A percentile compares a stretch with the other conserved stretches of the same genome.
Conservation (phyloP, 2,113 vertebrate genomes). For the Pelvicachromis taeniatus region DNA sequence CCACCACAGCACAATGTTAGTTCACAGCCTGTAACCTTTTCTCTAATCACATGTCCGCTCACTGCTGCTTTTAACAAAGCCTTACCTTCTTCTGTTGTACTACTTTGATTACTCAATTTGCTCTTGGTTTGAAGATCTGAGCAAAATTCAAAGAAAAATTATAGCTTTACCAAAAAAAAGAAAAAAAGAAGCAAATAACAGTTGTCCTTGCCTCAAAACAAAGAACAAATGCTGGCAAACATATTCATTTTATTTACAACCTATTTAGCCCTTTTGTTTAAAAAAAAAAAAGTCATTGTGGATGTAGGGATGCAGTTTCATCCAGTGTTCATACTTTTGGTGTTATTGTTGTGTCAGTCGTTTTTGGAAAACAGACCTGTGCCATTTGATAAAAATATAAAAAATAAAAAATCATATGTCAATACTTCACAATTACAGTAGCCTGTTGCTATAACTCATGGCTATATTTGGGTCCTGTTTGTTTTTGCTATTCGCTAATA, state of each 20-base stretch:
- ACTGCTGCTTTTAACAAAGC: background rate
- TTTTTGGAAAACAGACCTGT: background rate
- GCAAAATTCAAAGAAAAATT: background rate
- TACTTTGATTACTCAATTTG: slow-evolving; percentile 1
- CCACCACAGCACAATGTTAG: slow-evolving; percentile 22
- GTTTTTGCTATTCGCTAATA: background rate
- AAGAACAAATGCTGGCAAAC: background rate
- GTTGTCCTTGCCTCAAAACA: background rate
- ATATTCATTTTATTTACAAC: background rate
- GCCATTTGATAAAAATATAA: background rate
- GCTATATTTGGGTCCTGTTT: background rate
- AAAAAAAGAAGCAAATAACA: background rate
- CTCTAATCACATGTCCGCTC: slow-evolving; percentile 5
- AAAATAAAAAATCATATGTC: background rate
- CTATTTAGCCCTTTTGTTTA: background rate
- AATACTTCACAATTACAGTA: background rate
- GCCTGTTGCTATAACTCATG: background rate
- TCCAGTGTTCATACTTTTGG: background rate
- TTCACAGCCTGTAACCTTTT: slow-evolving; percentile 27
- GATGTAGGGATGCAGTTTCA: background rate
- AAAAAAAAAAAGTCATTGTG: background rate
- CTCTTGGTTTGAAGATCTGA: background rate
- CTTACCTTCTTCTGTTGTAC: background rate
- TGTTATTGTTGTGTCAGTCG: background rate
- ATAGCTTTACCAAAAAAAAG: background rate